Evolutionary conservation across 2,888 invertebrate genomes (phyloP).

Genomic region (Mesorhabditis belari): DNA sequence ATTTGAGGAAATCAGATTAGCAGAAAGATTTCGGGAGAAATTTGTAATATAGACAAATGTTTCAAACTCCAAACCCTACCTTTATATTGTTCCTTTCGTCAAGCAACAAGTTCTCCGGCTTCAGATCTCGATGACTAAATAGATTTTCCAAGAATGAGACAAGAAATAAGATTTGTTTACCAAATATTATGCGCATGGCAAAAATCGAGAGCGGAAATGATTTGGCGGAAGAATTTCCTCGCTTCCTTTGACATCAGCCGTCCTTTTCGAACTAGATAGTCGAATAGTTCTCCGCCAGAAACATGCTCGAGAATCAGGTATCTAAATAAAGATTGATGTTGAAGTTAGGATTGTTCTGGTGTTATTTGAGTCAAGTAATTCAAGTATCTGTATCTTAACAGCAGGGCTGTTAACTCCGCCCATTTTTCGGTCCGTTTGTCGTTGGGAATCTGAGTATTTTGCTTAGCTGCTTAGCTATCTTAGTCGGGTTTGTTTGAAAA

Average conservation of each 20-base stretch:
- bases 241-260: slow-evolving; percentile 65
- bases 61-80: slow-evolving; percentile 6
- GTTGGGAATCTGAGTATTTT: too few species aligned
- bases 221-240: slow-evolving; percentile 69
- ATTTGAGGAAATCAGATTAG: neutral
- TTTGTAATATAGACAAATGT: neutral
- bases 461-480: too few species aligned
- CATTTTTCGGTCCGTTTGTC: too few species aligned
- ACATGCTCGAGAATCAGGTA: slow-evolving; percentile 97
- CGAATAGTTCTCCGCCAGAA: slow-evolving; percentile 95
- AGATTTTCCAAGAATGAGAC: slow-evolving; percentile 23
- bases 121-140: slow-evolving; percentile 88
- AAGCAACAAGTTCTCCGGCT: slow-evolving; percentile 84
- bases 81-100: slow-evolving; percentile 97
- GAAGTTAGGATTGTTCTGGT: neutral
- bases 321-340: slow-evolving; percentile 58
- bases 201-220: slow-evolving; percentile 96
- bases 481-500: too few species aligned
- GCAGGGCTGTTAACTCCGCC: too few species aligned
- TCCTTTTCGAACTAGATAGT: slow-evolving; percentile 96
- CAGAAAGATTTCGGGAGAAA: neutral
- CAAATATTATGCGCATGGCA: slow-evolving; percentile 99
- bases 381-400: too few species aligned
- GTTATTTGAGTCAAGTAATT: too few species aligned
- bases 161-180: slow-evolving; percentile 59